phyloP scores from a whole-genome alignment of 1,140 invertebrate species.

The Whitmania pigra region DNA sequence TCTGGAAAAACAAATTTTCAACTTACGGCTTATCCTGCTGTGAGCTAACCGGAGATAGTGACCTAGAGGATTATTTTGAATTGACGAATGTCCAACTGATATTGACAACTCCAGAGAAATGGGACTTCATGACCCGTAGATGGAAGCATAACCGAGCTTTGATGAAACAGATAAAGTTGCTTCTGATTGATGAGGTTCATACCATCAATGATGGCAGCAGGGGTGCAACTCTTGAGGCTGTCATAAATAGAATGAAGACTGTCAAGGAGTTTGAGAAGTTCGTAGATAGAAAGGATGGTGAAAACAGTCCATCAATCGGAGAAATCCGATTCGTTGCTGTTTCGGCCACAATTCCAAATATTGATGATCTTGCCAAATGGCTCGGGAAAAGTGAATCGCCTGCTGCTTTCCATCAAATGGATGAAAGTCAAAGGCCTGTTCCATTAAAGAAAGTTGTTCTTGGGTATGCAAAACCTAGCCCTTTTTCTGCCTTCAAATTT shows the following conservation, averaged over 20 bases:
- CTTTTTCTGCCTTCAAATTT: slow-evolving; percentile 56
- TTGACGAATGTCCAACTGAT: slow-evolving; percentile 49
- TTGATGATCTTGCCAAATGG: slow-evolving; percentile 49
- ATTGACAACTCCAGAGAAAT: slow-evolving; percentile 71
- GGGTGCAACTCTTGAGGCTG: slow-evolving; percentile 63
- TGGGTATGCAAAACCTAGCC: slow-evolving; percentile 50
- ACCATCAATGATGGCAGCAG: slow-evolving; percentile 56
- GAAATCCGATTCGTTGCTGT: slow-evolving; percentile 59
- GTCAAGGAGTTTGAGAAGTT: slow-evolving; percentile 32
- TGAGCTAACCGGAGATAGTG: slow-evolving; percentile 62
- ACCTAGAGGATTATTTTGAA: slow-evolving; percentile 50
- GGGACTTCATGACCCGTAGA: slow-evolving; percentile 62
- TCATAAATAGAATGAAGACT: slow-evolving; percentile 63
- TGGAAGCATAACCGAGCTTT: slow-evolving; percentile 55
- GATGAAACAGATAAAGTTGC: slow-evolving; percentile 53
- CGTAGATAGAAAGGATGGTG: background rate
- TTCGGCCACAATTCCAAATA: slow-evolving; percentile 66
- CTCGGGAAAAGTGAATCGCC: background rate
- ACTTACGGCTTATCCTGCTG: slow-evolving; percentile 51
- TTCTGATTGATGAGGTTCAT: slow-evolving; percentile 65
- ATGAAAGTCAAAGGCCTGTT: slow-evolving; percentile 58
- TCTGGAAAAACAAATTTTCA: slow-evolving; percentile 61
- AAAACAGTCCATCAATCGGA: background rate
- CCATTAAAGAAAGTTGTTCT: slow-evolving; percentile 58
- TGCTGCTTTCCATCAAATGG: slow-evolving; percentile 46